Percentiles rank a stretch among this genome's conserved stretches.
Conservation (phyloP, 2,888 invertebrate species). For the Abrostola triplasia region DNA sequence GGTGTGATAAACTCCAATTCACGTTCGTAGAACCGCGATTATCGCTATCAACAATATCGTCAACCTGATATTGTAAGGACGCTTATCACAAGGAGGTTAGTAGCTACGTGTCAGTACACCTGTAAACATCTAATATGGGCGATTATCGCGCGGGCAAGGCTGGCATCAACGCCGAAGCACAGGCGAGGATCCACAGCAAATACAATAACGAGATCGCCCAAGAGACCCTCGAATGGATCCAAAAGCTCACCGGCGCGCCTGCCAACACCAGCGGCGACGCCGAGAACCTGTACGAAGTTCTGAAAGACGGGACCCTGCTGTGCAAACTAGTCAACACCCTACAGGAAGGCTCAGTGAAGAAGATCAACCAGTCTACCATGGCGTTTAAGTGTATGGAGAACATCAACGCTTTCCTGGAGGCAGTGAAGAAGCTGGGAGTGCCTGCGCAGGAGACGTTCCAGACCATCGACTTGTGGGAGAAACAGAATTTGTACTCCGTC, state of each 20-base stretch:
- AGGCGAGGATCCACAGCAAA: constrained; percentile 95
- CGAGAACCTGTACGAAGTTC: constrained; percentile 95
- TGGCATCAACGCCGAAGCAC: constrained; percentile 86
- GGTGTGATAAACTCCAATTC: constrained; percentile 65
- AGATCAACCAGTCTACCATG: constrained; percentile 96
- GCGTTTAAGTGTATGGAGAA: constrained; percentile 99
- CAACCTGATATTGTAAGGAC: constrained; percentile 74
- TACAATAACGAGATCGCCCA: constrained; percentile 97
- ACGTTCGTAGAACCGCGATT: constrained; percentile 74
- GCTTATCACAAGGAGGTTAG: constrained; percentile 82
- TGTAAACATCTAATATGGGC: constrained; percentile 82
- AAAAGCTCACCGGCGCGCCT: constrained; percentile 93
- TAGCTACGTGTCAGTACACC: constrained; percentile 79
- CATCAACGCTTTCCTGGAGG: constrained; percentile 97
- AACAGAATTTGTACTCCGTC: constrained; percentile 98
- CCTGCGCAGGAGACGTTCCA: constrained; percentile 98
- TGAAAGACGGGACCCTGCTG: constrained; percentile 96
- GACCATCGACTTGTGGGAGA: constrained; percentile 99
- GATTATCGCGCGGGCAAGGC: constrained; percentile 84
- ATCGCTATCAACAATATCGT: constrained; percentile 77
- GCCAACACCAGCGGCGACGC: constrained; percentile 95
- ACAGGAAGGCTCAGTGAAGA: constrained; percentile 96
- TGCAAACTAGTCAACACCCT: constrained; percentile 96
- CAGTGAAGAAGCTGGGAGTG: constrained; percentile 95
- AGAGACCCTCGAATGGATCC: constrained; percentile 98